Evolutionary conservation across 2,888 invertebrate genomes (phyloP).

Genomic region (Drosophila nr. perissopoda): DNA sequence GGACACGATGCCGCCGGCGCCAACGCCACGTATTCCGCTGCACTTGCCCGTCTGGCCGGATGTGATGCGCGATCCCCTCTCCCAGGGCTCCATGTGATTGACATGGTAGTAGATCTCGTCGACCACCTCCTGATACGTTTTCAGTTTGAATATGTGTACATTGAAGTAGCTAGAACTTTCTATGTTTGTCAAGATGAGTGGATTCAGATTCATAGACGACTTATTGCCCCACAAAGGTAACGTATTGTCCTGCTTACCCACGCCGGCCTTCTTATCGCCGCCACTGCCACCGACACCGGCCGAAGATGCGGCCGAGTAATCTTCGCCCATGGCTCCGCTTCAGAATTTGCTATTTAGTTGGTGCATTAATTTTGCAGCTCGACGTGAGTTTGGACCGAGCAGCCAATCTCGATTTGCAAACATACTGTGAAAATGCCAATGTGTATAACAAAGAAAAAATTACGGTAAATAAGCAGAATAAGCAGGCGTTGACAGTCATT

Average conservation of each 20-base stretch:
- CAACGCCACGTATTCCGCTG: constrained; percentile 99
- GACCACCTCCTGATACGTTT: constrained; percentile 99
- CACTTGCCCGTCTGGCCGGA: constrained; percentile 99
- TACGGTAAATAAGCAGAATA: background rate
- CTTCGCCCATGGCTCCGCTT: constrained; percentile 77
- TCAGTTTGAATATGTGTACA: constrained; percentile 98
- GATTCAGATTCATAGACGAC: constrained; percentile 99
- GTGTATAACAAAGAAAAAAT: constrained; percentile 5
- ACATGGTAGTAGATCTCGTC: constrained; percentile 99
- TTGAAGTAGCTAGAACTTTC: constrained; percentile 98
- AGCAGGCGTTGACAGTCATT: background rate
- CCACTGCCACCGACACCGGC: constrained; percentile 55
- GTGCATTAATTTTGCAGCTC: constrained; percentile 40
- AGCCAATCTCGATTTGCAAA: constrained; percentile 26
- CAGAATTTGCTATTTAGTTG: constrained; percentile 13
- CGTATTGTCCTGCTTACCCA: constrained; percentile 93
- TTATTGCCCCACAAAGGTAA: constrained; percentile 97
- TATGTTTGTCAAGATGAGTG: constrained; percentile 98
- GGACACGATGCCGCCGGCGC: constrained; percentile 99
- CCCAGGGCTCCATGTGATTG: constrained; percentile 96
- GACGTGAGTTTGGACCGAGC: constrained; percentile 5
- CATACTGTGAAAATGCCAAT: constrained; percentile 40
- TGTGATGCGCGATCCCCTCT: constrained; percentile 98
- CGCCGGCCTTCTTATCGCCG: constrained; percentile 84
- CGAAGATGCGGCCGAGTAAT: constrained; percentile 74